Base-by-base conservation (phyloP, 2,888 invertebrate species). In the Hirtodrosophila cameraria region DNA sequence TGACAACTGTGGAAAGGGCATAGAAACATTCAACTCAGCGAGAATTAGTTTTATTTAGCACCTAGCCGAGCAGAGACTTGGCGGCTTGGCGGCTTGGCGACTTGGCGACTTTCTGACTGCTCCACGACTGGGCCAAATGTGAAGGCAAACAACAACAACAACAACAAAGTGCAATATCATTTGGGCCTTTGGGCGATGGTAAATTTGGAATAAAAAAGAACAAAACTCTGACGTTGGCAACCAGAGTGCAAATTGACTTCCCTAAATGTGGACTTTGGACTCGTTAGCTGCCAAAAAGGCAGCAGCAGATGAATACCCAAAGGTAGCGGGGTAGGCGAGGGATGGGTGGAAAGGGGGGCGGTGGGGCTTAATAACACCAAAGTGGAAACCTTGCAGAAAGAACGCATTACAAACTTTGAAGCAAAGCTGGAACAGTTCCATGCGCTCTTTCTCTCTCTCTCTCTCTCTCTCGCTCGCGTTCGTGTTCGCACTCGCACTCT, bases 191-290 rank as follows among this genome's bases (percentile, higher is more conserved):
- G 35, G 39, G 49, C 43, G 13, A 25, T 52, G 46, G 28, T 50
- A 48, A 53, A 49, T 58, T 45, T n/a, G n/a, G n/a, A n/a, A n/a
- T n/a, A n/a, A n/a, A n/a, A n/a, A n/a, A n/a, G n/a, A n/a, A 39
- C 39, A 52, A 60, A 53, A 35, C 48, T 28, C 15, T 31, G 38
- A 42, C 15, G 30, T 45, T 52, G 50, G 35, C 49, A 39, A 39
- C 23, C 31, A 42, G 41, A 15, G 4, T 18, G 39, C 46, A 58
- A 65, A 55, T 57, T 55, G 43, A 42, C 60, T 53, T 55, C 62
- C 66, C 71, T 65, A 45, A 57, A 50, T 39, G 23, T 68, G 82
- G 79, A 82, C 85, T 77, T 79, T 81, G 71, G 11, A 73, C 84
- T 38, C 67, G 64, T 66, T 81, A 61, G 55, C 35, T 66, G 71